Base-by-base conservation (phyloP, 2,888 invertebrate genomes). In the Caenorhabditis drosophilae region DNA sequence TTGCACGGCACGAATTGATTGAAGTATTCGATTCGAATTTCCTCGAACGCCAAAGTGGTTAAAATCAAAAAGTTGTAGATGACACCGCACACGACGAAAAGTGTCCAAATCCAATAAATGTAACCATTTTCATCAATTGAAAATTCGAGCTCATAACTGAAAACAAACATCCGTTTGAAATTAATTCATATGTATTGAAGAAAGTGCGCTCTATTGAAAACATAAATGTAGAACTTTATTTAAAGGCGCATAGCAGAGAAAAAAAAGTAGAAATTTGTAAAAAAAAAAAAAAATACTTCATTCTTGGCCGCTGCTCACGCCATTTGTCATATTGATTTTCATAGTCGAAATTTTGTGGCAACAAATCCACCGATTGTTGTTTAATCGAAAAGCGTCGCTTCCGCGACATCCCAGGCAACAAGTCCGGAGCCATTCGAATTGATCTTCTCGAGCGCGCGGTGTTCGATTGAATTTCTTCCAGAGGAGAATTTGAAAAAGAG, bases 21-120 rank as follows among this genome's bases (percentile, higher is more conserved):
- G 20, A 54, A 27, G 22, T 59, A 56, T 0, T 53, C 49, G 0
- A 34, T 22, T 20, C 64, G 55, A 16, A 67, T 48, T 23, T 67
- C 62, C 12, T 74, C 69, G 38, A 69, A 76, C 9, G 70, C 70
- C 15, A 66, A 48, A 7, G 67, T 55, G 1, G 74, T 59, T 11
- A 74, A 57, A 9, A 68, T 41, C n/a, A 67, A 53, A 31, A 74
- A 45, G 36, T 76, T 76, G 58, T 74, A 76, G 15, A 74, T 46
- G 46, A 63, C 68, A 38, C 67, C 69, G 12, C 60, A 53, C 1
- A 69, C 60, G 1, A 74, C 62, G 1, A 74, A 12, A 9, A 63
- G 48, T 11, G 73, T 57, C 76, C 76, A 76, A 6, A 60, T 23
- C 60, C 62, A 69, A 40, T 59, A 72, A 41, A 72, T 46, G 31